These are phyloP conservation scores for Cylas formicarius DNA, from an alignment of 1,140 invertebrate genomes.

Conservation along the genomic window DNA sequence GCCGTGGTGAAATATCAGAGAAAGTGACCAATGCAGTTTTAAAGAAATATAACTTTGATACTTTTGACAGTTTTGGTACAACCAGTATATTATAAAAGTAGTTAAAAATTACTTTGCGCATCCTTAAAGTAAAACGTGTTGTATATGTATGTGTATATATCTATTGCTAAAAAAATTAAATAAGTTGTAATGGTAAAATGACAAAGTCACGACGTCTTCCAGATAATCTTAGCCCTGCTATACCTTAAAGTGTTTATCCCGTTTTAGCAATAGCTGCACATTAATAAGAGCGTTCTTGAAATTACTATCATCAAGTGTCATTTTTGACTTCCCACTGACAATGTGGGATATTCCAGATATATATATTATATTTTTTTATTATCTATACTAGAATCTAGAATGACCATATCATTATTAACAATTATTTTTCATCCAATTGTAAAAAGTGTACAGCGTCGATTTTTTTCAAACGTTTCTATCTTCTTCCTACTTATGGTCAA, in stretches of 20 bases:
- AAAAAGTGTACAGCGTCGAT: slow-evolving; percentile 17
- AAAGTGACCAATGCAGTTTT: no score
- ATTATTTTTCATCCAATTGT: slow-evolving; percentile 14
- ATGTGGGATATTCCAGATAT: not conserved
- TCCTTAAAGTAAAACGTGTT: not conserved
- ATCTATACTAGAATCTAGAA: slow-evolving; percentile 27
- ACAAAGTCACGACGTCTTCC: slow-evolving; percentile 25
- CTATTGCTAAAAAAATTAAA: not conserved
- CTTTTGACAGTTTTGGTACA: no score
- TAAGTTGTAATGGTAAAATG: slow-evolving; percentile 10
- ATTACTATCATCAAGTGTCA: no score
- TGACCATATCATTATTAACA: slow-evolving; percentile 31
- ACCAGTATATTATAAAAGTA: not conserved
- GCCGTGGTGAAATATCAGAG: no score
- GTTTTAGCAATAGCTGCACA: not conserved
- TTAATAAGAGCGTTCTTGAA: no score
- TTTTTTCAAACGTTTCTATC: slow-evolving; percentile 19
- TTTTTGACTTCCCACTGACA: no score
- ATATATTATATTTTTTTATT: slow-evolving; percentile 9
- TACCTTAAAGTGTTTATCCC: not conserved
- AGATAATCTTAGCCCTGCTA: slow-evolving; percentile 9
- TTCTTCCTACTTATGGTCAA: slow-evolving; percentile 42
- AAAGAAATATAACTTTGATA: no score
- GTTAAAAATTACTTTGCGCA: not conserved
- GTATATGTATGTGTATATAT: not conserved